Base-by-base conservation (phyloP, 2,888 invertebrate species). In the Torymus texanus region DNA sequence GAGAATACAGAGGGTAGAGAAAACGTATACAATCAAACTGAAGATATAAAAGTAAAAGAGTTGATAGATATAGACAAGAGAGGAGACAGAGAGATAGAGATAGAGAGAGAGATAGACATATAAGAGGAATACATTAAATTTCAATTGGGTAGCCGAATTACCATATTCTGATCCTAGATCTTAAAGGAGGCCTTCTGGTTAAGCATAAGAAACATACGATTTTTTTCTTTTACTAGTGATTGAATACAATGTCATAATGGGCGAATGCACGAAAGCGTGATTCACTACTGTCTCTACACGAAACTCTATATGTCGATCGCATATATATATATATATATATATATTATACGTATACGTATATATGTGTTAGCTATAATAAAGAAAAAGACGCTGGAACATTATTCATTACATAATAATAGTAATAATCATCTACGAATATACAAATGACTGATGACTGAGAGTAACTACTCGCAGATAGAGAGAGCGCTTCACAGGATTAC, bases 131-230 rank as follows among this genome's bases (percentile, higher is more conserved):
- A 80, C 70, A 76, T 76, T 72, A 76, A 76, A 73, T 74, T 66
- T 18, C 41, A 41, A 75, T 75, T 65, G 71, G 76, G 59, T 84
- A 84, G 82, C 67, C 85, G 92, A 92, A 92, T 96, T 96, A 96
- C 96, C 96, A 96, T 94, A 96, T 95, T 93, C 95, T 94, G 92
- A 96, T 95, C 95, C 96, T 94, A 93, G 96, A 96, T 93, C 96
- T 95, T 91, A 95, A 94, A 91, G 95, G 95, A 92, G 95, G 95
- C 94, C 96, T 94, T 93, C 95, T 95, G 89, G 87, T 90, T 88
- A 90, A 93, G 92, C 92, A 92, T 91, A 92, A 92, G 88, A 90
- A 89, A 88, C 89, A 89, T 87, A 88, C 86, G 84, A 83, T 68
- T 50, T 74, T 75, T 73, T 59, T 83, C 81, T 82, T 84, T 88